phyloP scores from a whole-genome alignment of 2,888 invertebrate species.

The Scaeva pyrastri region DNA sequence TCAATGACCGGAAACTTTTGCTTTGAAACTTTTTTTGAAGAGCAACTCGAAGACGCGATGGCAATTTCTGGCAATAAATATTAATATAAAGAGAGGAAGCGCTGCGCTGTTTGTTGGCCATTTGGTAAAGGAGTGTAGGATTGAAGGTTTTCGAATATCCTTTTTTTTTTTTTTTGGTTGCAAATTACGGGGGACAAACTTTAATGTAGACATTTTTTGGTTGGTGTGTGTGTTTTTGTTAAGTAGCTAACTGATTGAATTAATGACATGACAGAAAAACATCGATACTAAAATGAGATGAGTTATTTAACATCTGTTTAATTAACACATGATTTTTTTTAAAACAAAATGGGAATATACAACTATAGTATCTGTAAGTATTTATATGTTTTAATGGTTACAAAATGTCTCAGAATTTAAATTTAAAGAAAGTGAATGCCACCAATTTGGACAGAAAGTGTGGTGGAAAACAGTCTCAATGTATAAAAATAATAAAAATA shows the following conservation, averaged over 20 bases:
- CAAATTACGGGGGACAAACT: constrained; percentile 2
- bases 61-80: constrained; percentile 67
- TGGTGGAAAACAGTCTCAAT: too few relatives aligned
- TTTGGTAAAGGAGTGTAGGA: constrained; percentile 6
- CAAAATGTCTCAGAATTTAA: too few relatives aligned
- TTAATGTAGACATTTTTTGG: constrained; percentile 2
- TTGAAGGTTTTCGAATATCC: neutral
- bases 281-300: too few relatives aligned
- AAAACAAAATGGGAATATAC: too few relatives aligned
- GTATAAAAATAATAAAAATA: too few relatives aligned
- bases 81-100: constrained; percentile 38
- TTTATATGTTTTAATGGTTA: too few relatives aligned
- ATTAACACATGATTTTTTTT: too few relatives aligned
- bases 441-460: too few relatives aligned
- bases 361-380: too few relatives aligned
- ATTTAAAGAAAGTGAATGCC: too few relatives aligned
- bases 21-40: constrained; percentile 67
- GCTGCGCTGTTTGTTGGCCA: constrained; percentile 34
- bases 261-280: constrained; percentile 35
- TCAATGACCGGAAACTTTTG: constrained; percentile 73
- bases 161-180: too few relatives aligned
- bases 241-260: constrained; percentile 38
- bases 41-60: constrained; percentile 55
- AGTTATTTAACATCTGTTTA: too few relatives aligned
- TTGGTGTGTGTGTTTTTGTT: constrained; percentile 13